Base-by-base conservation (phyloP, 2,797 vertebrate species). In the Aplochiton taeniatus region DNA sequence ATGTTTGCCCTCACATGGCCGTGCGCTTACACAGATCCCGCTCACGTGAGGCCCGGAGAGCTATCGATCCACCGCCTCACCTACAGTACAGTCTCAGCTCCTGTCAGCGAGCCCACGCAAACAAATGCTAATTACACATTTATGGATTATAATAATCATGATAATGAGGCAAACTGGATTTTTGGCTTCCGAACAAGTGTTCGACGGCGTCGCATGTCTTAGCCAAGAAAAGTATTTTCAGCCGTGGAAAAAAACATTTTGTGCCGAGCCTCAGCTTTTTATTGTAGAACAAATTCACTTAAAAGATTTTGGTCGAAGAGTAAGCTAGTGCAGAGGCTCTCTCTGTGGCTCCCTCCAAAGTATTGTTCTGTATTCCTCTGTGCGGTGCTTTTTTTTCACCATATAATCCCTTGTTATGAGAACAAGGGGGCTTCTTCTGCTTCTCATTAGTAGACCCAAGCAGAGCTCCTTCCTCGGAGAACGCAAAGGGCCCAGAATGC, bases 361-460 rank as follows among this genome's bases (percentile, higher is more conserved):
- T 43, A 61, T 60, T 73, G 60, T 8, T 14, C 19, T 19, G 12
- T 54, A 44, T 67, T 69, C 56, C 47, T 54, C 31, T 65, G 55
- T 68, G 55, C 63, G 43, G 62, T 43, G 58, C 48, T 60, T 75
- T 57, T 55, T 75, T 57, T 53, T 19, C 68, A 76, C 18, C 61
- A 60, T 69, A 64, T 77, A 72, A 83, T 79, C 73, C 68, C 55
- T 66, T 66, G 61, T 72, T 68, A 68, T 64, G 62, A 72, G 59
- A 72, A 68, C 43, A 45, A 45, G 17, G 53, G 46, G 43, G 45
- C 52, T 70, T 57, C 59, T 61, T 69, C 71, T 65, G 62, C 61
- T 73, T 73, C 72, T 87, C 71, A 73, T 87, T 83, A 81, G 72
- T 8, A 53, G 48, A 72, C 61, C 57, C 67, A 84, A 82, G 62